Evolutionary conservation across 2,113 vertebrate genomes (phyloP), one percentile per base, ranked within the genome.

Genomic region (Neomonachus schauinslandi): DNA sequence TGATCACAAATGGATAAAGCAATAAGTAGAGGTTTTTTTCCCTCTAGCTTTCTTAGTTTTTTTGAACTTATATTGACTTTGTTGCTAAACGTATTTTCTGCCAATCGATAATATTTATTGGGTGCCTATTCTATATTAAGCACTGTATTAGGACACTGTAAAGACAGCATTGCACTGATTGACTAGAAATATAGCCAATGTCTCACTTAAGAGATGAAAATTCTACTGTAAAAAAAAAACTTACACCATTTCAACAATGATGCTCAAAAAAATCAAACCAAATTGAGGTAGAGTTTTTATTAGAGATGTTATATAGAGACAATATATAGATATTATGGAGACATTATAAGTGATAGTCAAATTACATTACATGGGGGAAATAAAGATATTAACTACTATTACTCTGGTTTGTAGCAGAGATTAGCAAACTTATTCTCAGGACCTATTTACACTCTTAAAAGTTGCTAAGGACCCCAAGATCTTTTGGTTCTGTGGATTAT

Each of bases 51-150:
- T 95, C 28, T 18, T 36, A 81, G 7, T 39, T 82, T 80, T 53
- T 95, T 89, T 91, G 39, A 36, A 24, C 1, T 71, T 97, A 55
- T 21, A 96, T 91, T 61, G 63, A 96, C 82, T 94, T 96, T 93
- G 91, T 71, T 79, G 51, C 94, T 92, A 82, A 96, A 94, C 24
- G 53, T n/a, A 88, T 95, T 97, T 95, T 97, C 39, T 97, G 46
- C 57, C 51, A 76, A 39, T 88, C 86, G 95, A 87, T 89, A 86
- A 57, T 24, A 95, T 65, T 10, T 92, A 98, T 71, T 87, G 96
- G 90, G 65, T 97, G 80, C 2, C 55, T 85, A 1, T 80, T 95
- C 89, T 95, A 49, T 91, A 93, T 89, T 96, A 96, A 95, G 33
- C 49, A 53, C 42, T 39, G 0, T 22, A 84, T 26, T 72, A 76